Evolutionary conservation across 2,113 vertebrate genomes (phyloP).

Genomic region (Canis aureus): DNA sequence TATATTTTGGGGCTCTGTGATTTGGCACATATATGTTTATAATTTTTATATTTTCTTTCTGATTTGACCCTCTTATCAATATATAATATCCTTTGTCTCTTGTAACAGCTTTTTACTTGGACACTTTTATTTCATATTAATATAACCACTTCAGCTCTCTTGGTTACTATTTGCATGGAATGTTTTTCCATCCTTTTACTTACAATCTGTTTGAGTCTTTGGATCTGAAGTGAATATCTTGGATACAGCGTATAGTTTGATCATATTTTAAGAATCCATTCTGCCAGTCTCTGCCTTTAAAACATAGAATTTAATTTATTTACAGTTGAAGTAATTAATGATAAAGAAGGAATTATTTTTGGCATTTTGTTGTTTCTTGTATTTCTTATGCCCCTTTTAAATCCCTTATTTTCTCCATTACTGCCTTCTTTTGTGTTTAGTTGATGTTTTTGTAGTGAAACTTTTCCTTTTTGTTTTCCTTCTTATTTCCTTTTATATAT

Average conservation of each 20-base stretch:
- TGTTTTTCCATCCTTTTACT: not conserved
- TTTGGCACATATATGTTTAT: not conserved
- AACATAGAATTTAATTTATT: not conserved
- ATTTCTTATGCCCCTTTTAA: not conserved
- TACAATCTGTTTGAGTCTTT: not conserved
- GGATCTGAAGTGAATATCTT: not conserved
- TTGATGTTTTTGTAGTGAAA: not conserved
- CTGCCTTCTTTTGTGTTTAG: not conserved
- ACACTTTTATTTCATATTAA: not conserved
- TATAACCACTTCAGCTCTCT: not conserved
- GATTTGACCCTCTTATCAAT: not conserved
- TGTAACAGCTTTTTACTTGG: not conserved
- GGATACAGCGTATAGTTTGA: not conserved
- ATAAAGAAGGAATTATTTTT: not conserved
- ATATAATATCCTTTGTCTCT: not conserved
- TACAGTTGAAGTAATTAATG: not conserved
- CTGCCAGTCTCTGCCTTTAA: not conserved
- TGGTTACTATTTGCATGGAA: not conserved
- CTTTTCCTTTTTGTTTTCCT: not conserved
- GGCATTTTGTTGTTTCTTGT: not conserved
- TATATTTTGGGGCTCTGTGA: not conserved
- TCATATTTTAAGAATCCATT: not conserved
- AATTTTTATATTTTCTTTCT: not conserved
- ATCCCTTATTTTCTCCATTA: not conserved
- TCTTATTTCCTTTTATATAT: not conserved